Conservation (phyloP, 1,140 invertebrate species). For the Hylyphantes graminicola region DNA sequence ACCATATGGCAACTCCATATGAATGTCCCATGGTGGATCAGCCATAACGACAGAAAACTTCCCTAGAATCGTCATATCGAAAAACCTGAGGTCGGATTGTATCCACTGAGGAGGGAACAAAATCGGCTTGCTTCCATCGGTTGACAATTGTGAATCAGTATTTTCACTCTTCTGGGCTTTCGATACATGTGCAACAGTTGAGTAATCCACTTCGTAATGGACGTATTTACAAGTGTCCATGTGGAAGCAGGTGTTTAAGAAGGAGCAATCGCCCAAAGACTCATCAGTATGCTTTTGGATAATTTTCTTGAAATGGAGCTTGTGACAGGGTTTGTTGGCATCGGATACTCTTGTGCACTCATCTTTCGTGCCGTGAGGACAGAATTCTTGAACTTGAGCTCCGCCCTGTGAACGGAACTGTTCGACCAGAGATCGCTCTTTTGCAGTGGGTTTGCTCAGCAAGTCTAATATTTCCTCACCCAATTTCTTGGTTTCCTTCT, state of each 20-base stretch:
- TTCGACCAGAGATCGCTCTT: slow-evolving; percentile 92
- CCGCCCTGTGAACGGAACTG: slow-evolving; percentile 94
- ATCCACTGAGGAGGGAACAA: slow-evolving; percentile 80
- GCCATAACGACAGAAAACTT: slow-evolving; percentile 95
- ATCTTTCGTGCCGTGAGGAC: slow-evolving; percentile 90
- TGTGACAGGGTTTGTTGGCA: slow-evolving; percentile 78
- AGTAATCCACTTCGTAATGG: slow-evolving; percentile 88
- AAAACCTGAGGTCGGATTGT: slow-evolving; percentile 92
- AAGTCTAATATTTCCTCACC: slow-evolving; percentile 96
- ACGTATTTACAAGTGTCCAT: slow-evolving; percentile 99
- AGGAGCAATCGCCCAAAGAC: slow-evolving; percentile 94
- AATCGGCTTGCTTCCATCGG: slow-evolving; percentile 51
- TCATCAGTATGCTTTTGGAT: slow-evolving; percentile 97
- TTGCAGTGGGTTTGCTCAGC: slow-evolving; percentile 93
- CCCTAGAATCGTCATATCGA: slow-evolving; percentile 95
- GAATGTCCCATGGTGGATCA: slow-evolving; percentile 98
- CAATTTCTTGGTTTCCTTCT: slow-evolving; percentile 94
- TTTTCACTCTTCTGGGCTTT: slow-evolving; percentile 36
- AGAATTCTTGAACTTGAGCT: slow-evolving; percentile 89
- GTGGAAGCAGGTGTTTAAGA: slow-evolving; percentile 98
- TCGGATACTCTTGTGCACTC: slow-evolving; percentile 82
- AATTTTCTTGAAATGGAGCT: slow-evolving; percentile 97
- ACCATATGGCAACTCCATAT: slow-evolving; percentile 98
- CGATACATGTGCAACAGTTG: slow-evolving; percentile 49
- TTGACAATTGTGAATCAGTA: slow-evolving; percentile 30